phyloP scores from a whole-genome alignment of 2,888 invertebrate genomes.

The Macrosoma leucophasiata region DNA sequence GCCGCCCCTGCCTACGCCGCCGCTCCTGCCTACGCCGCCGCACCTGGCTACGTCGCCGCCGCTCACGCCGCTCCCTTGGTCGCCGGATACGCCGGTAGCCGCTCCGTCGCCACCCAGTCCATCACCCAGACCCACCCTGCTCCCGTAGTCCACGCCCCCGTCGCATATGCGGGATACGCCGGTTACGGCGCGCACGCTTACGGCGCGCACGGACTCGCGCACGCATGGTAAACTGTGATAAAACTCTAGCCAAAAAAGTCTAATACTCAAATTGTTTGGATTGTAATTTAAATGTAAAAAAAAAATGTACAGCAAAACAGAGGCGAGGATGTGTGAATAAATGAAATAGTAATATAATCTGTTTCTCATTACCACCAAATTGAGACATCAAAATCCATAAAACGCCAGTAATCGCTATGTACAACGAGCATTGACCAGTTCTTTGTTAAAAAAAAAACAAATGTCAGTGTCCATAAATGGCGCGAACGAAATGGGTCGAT shows the following conservation, averaged over 20 bases:
- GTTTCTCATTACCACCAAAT: constrained; percentile 19
- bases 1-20: constrained; percentile 32
- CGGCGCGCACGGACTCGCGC: constrained; percentile 30
- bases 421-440: too few species aligned
- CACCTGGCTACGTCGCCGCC: constrained; percentile 27
- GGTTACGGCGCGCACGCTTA: constrained; percentile 20
- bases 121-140: constrained; percentile 60
- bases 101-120: constrained; percentile 50
- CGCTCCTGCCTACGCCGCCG: constrained; percentile 26
- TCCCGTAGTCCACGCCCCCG: constrained; percentile 43
- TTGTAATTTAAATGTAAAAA: constrained; percentile 60
- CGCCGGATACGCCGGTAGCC: constrained; percentile 38
- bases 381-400: too few species aligned
- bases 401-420: too few species aligned
- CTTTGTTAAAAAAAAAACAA: too few species aligned
- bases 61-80: constrained; percentile 31
- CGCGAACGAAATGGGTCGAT: too few species aligned
- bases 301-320: constrained; percentile 49
- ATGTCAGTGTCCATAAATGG: too few species aligned
- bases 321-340: constrained; percentile 72
- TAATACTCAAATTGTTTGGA: constrained; percentile 64
- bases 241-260: constrained; percentile 52
- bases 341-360: constrained; percentile 39
- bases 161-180: constrained; percentile 36
- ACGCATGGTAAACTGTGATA: constrained; percentile 72